Percentiles rank a stretch among this genome's conserved stretches.
Evolutionary conservation across 2,888 invertebrate species (phyloP).

Genomic region (Ennomos quercinarius): DNA sequence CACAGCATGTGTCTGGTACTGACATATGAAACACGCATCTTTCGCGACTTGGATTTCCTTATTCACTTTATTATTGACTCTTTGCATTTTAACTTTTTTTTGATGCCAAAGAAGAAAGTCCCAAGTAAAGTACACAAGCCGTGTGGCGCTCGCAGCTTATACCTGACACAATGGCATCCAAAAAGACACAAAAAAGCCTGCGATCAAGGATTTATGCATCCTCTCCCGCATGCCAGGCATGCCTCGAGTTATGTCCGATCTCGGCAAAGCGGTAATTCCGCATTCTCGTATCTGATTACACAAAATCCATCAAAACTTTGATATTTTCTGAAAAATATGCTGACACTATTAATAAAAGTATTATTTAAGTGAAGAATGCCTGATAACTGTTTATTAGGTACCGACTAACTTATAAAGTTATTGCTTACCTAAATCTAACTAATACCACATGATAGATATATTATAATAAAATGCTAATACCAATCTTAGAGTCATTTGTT

Average conservation of each 20-base stretch:
- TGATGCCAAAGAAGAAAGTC: slow-evolving; percentile 16
- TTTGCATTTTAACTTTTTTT: neutral
- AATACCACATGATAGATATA: no score
- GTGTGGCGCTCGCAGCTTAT: slow-evolving; percentile 37
- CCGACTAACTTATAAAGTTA: no score
- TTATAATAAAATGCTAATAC: no score
- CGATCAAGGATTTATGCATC: slow-evolving; percentile 64
- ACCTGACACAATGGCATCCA: slow-evolving; percentile 73
- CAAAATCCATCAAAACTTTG: neutral
- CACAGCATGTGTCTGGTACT: slow-evolving; percentile 9
- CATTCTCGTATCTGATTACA: slow-evolving; percentile 17
- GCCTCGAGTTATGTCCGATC: slow-evolving; percentile 11
- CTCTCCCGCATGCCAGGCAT: slow-evolving; percentile 26
- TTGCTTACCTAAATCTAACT: no score
- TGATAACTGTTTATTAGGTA: no score
- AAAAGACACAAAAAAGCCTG: slow-evolving; percentile 66
- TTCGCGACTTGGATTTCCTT: no score
- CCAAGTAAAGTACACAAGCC: slow-evolving; percentile 27
- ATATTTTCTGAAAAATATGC: no score
- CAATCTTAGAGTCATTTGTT: no score
- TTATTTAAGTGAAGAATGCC: no score
- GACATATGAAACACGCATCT: slow-evolving; percentile 6
- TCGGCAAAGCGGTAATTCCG: slow-evolving; percentile 18
- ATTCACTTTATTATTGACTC: no score
- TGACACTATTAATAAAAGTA: no score